These are phyloP conservation scores for Proctacanthus coquilletti DNA, from an alignment of 1,140 invertebrate species.

Conservation along the genomic window DNA sequence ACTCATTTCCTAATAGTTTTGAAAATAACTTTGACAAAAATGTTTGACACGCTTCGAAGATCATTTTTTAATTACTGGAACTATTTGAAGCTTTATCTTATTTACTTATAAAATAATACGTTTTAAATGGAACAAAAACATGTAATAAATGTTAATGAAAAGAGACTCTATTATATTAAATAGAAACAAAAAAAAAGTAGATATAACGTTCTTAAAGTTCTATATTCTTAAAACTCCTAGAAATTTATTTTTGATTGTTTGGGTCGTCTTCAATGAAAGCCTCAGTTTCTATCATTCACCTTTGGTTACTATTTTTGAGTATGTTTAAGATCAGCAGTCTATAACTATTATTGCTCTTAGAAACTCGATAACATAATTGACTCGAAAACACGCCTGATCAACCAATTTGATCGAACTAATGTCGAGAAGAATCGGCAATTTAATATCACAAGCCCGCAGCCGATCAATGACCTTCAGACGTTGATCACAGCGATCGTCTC, in stretches of 20 bases:
- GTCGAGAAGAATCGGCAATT: slow-evolving; percentile 55
- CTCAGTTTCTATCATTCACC: too few relatives aligned
- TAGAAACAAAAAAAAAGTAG: neutral
- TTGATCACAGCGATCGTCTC: slow-evolving; percentile 35
- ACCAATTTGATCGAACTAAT: slow-evolving; percentile 49
- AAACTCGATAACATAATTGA: slow-evolving; percentile 63
- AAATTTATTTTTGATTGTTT: too few relatives aligned
- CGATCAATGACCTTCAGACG: slow-evolving; percentile 30
- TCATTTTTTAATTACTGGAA: too few relatives aligned
- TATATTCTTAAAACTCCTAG: too few relatives aligned
- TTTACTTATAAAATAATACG: neutral
- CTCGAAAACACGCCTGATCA: slow-evolving; percentile 50
- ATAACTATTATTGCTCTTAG: too few relatives aligned
- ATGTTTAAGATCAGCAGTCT: neutral
- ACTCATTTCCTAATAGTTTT: too few relatives aligned
- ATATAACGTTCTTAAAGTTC: too few relatives aligned
- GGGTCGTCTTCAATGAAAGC: too few relatives aligned
- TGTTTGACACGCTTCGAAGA: too few relatives aligned
- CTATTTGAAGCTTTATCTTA: too few relatives aligned
- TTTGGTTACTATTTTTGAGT: neutral
- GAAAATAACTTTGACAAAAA: too few relatives aligned
- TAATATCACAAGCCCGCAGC: slow-evolving; percentile 46
- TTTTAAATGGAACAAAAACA: neutral
- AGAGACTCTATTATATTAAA: too few relatives aligned
- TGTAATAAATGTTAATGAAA: neutral